Percentiles rank a stretch among this genome's conserved stretches.
phyloP scores from a whole-genome alignment of 2,113 vertebrate genomes.

The Mormyrus iriodes region DNA sequence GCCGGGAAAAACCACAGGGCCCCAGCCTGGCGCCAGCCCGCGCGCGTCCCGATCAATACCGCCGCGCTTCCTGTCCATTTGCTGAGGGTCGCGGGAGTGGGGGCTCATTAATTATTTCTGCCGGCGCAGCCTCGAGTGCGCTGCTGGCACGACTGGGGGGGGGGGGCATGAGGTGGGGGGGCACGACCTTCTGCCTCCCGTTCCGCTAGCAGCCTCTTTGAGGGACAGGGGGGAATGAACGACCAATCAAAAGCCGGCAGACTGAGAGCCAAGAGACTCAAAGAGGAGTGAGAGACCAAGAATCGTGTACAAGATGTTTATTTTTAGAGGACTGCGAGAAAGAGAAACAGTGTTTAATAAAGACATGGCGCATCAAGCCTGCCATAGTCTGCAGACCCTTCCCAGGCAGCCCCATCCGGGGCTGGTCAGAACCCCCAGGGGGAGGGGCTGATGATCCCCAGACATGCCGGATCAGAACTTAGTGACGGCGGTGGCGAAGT shows the following conservation, averaged over 20 bases:
- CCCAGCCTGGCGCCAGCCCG: slow-evolving; percentile 87
- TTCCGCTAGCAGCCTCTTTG: slow-evolving; percentile 52
- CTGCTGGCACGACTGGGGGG: slow-evolving; percentile 71
- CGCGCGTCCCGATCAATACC: slow-evolving; percentile 86
- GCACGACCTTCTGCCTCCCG: slow-evolving; percentile 72
- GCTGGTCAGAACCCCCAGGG: not conserved
- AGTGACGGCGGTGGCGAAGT: slow-evolving; percentile 83
- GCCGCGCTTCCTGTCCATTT: slow-evolving; percentile 99
- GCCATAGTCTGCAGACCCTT: not conserved
- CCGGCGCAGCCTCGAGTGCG: slow-evolving; percentile 78
- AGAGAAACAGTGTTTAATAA: not conserved
- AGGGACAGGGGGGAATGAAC: slow-evolving; percentile 32
- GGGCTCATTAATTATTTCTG: slow-evolving; percentile 98
- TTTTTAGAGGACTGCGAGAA: not conserved
- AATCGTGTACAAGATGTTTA: not conserved
- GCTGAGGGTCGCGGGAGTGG: slow-evolving; percentile 81
- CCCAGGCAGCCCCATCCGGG: not conserved
- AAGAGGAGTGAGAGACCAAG: not conserved
- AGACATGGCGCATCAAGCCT: not conserved
- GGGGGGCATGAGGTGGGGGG: slow-evolving; percentile 45
- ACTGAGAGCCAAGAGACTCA: not conserved
- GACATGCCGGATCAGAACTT: slow-evolving; percentile 69
- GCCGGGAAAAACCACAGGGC: slow-evolving; percentile 90
- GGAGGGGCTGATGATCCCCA: not conserved
- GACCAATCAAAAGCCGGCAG: slow-evolving; percentile 29